These are phyloP conservation scores for Dolichopus griseipennis DNA, from an alignment of 2,888 invertebrate species.

Conservation along the genomic window DNA sequence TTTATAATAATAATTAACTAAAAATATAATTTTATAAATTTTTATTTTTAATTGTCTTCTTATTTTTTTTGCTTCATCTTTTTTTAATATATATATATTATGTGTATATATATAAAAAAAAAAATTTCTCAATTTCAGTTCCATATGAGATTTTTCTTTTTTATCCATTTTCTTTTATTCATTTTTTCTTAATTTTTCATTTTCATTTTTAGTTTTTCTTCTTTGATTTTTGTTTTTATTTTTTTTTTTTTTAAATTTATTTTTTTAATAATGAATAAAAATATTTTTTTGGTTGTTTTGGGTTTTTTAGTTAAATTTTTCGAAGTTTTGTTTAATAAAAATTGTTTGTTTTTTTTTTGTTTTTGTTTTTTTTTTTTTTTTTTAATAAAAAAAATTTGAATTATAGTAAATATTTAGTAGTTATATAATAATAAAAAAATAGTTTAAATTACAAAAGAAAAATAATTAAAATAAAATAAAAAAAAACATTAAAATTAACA, in stretches of 20 bases:
- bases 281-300: no score
- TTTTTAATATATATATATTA: no score
- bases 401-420: slow-evolving; percentile 5
- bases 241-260: no score
- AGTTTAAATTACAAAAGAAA: background rate
- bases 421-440: background rate
- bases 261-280: no score
- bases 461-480: background rate
- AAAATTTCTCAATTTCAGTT: background rate
- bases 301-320: no score
- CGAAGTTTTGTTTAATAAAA: background rate
- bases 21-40: background rate
- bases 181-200: no score
- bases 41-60: background rate
- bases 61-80: no score
- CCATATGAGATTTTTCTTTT: background rate
- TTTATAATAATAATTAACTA: background rate
- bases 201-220: no score
- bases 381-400: background rate
- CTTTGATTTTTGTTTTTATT: no score
- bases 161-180: no score
- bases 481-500: slow-evolving; percentile 2
- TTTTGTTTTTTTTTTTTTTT: background rate
- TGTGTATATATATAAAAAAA: no score
- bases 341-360: background rate